Conservation (phyloP, 2,888 invertebrate species). For the Fragum whitleyi region DNA sequence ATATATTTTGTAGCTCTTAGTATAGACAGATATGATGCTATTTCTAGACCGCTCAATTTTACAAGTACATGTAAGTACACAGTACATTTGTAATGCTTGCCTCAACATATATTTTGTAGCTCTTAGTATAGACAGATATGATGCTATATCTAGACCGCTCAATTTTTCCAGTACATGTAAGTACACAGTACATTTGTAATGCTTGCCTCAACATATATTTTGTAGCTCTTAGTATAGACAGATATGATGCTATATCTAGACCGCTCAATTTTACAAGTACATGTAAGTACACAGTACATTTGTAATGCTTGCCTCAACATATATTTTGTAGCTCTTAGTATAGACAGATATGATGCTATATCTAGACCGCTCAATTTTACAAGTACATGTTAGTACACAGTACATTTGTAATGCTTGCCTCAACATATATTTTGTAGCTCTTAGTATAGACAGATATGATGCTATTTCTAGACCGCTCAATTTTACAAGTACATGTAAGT, state of each 20-base stretch:
- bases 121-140: constrained; percentile 81
- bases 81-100: constrained; percentile 78
- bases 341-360: constrained; percentile 82
- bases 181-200: too few species aligned
- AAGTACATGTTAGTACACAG: constrained; percentile 72
- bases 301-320: too few species aligned
- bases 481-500: constrained; percentile 76
- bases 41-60: constrained; percentile 81
- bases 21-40: constrained; percentile 81
- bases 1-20: too few species aligned
- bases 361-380: constrained; percentile 80
- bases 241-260: constrained; percentile 81
- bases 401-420: too few species aligned
- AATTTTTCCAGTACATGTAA: constrained; percentile 75
- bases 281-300: too few species aligned
- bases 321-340: too few species aligned
- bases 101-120: constrained; percentile 83
- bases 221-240: constrained; percentile 82
- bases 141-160: constrained; percentile 82
- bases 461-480: constrained; percentile 82
- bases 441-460: constrained; percentile 82
- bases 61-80: constrained; percentile 74
- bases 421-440: too few species aligned
- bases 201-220: too few species aligned
- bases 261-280: constrained; percentile 79